Evolutionary conservation across 1,140 invertebrate species (phyloP), one percentile per base, ranked within the genome.

Genomic region (Caenorhabditis tropicalis): DNA sequence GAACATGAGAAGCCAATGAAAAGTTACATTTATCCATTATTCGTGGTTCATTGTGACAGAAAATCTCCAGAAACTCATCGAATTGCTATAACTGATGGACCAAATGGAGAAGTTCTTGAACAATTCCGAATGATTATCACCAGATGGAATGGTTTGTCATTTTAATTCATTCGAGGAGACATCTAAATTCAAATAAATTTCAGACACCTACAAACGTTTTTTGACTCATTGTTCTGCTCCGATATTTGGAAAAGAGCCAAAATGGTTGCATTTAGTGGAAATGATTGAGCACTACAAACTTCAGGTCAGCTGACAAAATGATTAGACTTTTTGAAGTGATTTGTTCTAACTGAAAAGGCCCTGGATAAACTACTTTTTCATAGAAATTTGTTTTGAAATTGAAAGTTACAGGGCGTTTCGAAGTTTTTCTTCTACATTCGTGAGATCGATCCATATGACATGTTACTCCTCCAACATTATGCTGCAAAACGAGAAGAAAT

Each of bases 201-300:
- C 31, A 65, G 58, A 33, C 16, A 65, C 19, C 15, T 36, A 65
- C 29, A 65, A 65, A 36, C 33, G 58, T 33, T 19, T 36, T 3
- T 24, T 65, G 58, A 65, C 58, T 15, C 58, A 65, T 65, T 65
- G 58, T 33, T 65, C 58, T 29, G 58, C 58, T 65, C 58, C 58
- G 19, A 33, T 65, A 33, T 65, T 65, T 65, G 58, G 58, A 65
- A 33, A 65, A 65, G 58, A 65, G 31, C 58, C 58, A n/a, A 65
- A 65, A 65, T 65, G 58, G 58, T 33, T 65, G 15, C 58, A 65
- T 24, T 10, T 65, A 15, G 58, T 65, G 4, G 58, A 65, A 36
- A 65, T 65, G 58, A 65, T 65, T 31, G 58, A 65, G n/a, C 58
- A 65, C 19, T 65, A 65, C 19, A 65, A 65, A 19, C 31, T 65